These are phyloP conservation scores for Paguma larvata DNA, from an alignment of 2,797 vertebrate species.

Conservation along the genomic window DNA sequence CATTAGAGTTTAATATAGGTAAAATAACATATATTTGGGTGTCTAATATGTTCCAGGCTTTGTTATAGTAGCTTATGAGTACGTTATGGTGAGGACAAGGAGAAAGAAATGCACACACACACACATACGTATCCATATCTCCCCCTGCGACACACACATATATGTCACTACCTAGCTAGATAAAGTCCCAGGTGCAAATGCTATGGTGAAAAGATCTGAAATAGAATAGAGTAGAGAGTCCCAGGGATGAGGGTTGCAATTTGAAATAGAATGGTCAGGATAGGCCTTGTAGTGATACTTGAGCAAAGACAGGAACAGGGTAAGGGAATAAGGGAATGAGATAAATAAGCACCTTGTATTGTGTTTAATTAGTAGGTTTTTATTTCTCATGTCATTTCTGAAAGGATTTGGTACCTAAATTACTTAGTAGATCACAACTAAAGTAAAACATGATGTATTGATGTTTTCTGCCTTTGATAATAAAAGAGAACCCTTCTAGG, in stretches of 20 bases:
- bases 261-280: neutral
- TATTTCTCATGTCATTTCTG: neutral
- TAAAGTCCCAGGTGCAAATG: neutral
- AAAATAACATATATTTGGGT: slow-evolving; percentile 19
- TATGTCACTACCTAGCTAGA: neutral
- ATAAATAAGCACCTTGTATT: neutral
- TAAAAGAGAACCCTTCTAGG: neutral
- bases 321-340: neutral
- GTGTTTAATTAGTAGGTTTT: slow-evolving; percentile 3
- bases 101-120: neutral
- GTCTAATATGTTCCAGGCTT: neutral
- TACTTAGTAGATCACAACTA: slow-evolving; percentile 13
- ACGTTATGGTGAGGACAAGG: neutral
- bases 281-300: neutral
- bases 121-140: neutral
- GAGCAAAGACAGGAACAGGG: neutral
- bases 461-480: neutral
- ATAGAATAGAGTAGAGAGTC: neutral
- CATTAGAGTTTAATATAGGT: slow-evolving; percentile 3
- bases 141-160: neutral
- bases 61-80: neutral
- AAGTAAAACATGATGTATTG: neutral
- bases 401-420: neutral
- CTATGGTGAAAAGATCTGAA: neutral
- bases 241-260: neutral